phyloP scores from a whole-genome alignment of 2,888 invertebrate species.

The Pantelozetes paolii region DNA sequence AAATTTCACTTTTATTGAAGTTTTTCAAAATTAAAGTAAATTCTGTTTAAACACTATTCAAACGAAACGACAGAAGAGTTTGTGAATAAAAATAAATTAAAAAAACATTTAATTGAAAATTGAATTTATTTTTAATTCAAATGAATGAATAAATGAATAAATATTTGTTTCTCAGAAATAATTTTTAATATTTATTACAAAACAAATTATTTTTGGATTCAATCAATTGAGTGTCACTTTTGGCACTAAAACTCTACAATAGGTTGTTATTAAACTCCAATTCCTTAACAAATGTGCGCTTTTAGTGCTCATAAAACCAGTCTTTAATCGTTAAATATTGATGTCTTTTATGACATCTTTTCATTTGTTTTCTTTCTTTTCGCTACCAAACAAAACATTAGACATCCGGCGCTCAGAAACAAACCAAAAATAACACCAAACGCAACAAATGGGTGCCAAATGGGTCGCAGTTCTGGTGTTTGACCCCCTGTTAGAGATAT shows the following conservation, averaged over 20 bases:
- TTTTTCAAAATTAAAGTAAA: no score
- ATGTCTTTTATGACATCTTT: neutral
- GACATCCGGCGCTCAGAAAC: neutral
- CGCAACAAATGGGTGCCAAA: slow-evolving; percentile 29
- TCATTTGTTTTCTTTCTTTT: slow-evolving; percentile 7
- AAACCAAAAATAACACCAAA: slow-evolving; percentile 4
- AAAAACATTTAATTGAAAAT: no score
- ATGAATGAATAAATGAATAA: no score
- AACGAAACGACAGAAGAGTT: no score
- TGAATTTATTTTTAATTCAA: no score
- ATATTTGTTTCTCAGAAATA: no score
- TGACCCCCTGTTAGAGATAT: neutral
- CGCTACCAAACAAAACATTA: neutral
- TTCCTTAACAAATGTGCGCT: neutral
- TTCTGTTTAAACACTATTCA: no score
- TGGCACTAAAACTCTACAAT: neutral
- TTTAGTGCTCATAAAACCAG: neutral
- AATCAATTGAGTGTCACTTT: neutral
- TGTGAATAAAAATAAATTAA: no score
- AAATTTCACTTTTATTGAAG: no score
- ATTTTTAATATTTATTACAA: no score
- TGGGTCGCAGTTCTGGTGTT: neutral
- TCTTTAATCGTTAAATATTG: neutral
- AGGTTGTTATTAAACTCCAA: no score
- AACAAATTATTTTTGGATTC: no score